Evolutionary conservation across 2,797 vertebrate species (phyloP).

Genomic region (Enteromius radiatus): DNA sequence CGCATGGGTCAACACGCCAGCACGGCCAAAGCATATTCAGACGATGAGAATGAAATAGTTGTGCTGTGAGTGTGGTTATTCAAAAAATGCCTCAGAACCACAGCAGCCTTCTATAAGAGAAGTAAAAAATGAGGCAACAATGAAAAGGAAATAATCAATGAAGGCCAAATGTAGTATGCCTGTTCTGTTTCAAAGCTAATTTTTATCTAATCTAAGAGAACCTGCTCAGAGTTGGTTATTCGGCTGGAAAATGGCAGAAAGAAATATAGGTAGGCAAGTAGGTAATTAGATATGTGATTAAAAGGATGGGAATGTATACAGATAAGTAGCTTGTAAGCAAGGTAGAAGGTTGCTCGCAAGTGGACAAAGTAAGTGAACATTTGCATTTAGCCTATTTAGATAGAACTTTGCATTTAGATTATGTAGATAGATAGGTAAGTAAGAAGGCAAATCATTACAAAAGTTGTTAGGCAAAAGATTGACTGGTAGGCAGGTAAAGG

Average conservation of each 20-base stretch:
- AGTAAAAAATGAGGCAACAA: conserved; percentile 8
- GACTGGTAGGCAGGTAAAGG: neutral
- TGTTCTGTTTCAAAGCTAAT: neutral
- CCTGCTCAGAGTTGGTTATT: neutral
- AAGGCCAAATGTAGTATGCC: neutral
- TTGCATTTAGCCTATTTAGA: neutral
- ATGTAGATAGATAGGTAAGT: neutral
- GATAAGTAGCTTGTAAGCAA: neutral
- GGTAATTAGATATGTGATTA: neutral
- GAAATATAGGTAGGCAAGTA: neutral
- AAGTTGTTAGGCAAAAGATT: neutral
- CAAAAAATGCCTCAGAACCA: conserved; percentile 12
- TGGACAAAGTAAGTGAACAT: neutral
- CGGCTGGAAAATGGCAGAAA: neutral
- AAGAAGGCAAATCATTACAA: neutral
- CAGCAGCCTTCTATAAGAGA: neutral
- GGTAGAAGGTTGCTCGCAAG: neutral
- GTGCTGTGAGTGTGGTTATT: conserved; percentile 1
- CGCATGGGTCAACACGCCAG: conserved; percentile 1
- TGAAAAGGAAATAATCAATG: neutral
- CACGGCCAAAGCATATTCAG: conserved; percentile 21
- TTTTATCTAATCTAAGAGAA: neutral
- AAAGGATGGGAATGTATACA: neutral
- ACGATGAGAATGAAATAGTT: conserved; percentile 28
- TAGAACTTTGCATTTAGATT: neutral